Evolutionary conservation across 1,140 invertebrate genomes (phyloP).

Genomic region (Drosophila lacertosa): DNA sequence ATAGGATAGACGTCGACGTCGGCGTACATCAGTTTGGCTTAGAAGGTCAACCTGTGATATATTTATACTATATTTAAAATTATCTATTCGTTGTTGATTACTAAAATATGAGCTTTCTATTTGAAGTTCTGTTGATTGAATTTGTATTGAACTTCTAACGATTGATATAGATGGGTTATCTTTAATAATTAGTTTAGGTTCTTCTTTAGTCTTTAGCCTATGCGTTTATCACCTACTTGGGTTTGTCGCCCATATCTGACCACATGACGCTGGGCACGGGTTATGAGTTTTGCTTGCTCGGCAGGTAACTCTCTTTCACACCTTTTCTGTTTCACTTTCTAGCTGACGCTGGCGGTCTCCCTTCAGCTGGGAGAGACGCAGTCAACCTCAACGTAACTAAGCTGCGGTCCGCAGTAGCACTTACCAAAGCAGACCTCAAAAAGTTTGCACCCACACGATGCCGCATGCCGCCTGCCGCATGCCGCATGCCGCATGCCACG

Average conservation of each 20-base stretch:
- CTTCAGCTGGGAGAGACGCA: slow-evolving; percentile 45
- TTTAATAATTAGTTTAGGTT: background rate
- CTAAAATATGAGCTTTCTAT: too few species aligned
- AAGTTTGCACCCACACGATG: slow-evolving; percentile 71
- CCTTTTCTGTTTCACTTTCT: background rate
- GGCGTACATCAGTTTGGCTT: too few species aligned
- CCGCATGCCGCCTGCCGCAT: slow-evolving; percentile 5
- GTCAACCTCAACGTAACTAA: slow-evolving; percentile 77
- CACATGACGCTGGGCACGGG: slow-evolving; percentile 21
- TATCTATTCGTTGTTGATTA: too few species aligned
- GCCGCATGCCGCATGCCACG: slow-evolving; percentile 18
- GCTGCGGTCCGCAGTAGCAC: slow-evolving; percentile 78
- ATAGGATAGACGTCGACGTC: too few species aligned
- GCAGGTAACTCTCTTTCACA: slow-evolving; percentile 14
- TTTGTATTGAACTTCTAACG: too few species aligned
- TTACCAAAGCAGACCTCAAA: slow-evolving; percentile 81
- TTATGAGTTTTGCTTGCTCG: slow-evolving; percentile 22
- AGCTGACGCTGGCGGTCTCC: background rate
- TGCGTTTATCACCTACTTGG: slow-evolving; percentile 16
- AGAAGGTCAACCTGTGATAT: too few species aligned
- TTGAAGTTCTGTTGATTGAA: too few species aligned
- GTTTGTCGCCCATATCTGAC: slow-evolving; percentile 36
- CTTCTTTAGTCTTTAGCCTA: background rate
- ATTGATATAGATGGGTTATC: background rate
- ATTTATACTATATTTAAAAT: too few species aligned